A percentile compares a stretch with the other conserved stretches of the same genome.
Evolutionary conservation across 2,113 vertebrate species (phyloP).

Genomic region (Anhinga anhinga): DNA sequence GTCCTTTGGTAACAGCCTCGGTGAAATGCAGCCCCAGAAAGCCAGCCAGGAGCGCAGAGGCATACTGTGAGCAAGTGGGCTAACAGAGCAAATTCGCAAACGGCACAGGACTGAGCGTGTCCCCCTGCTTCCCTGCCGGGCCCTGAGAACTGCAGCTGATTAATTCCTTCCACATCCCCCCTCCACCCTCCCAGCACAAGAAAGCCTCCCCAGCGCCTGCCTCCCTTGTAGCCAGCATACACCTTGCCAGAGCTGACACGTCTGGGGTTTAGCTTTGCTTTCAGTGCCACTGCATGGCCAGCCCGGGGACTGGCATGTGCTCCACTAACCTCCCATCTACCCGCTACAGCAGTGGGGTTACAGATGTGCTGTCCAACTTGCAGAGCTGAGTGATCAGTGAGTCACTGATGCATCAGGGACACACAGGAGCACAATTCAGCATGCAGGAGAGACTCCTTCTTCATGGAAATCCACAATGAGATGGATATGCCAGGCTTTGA

Average conservation of each 20-base stretch:
- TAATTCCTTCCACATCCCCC: neutral
- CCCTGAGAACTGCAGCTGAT: neutral
- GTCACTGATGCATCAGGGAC: neutral
- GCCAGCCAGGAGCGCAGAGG: neutral
- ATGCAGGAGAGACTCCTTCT: neutral
- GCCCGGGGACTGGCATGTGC: neutral
- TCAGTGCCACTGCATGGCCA: slow-evolving; percentile 54
- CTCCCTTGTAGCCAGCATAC: neutral
- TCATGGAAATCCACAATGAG: neutral
- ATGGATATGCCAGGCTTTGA: neutral
- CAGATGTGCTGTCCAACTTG: neutral
- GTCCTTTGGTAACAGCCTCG: neutral
- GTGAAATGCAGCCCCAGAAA: neutral
- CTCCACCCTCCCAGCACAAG: neutral
- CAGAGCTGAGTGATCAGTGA: neutral
- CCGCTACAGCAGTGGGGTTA: fast-evolving
- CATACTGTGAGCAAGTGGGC: neutral
- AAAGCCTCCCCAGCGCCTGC: neutral
- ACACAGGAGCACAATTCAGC: fast-evolving
- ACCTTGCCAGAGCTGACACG: neutral
- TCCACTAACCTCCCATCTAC: neutral
- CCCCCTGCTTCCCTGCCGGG: neutral
- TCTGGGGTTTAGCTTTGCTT: slow-evolving; percentile 10
- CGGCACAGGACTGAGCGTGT: neutral
- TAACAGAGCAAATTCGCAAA: neutral